A percentile compares a stretch with the other conserved stretches of the same genome.
Conservation (phyloP, 2,888 invertebrate genomes). For the Eudemis profundana region DNA sequence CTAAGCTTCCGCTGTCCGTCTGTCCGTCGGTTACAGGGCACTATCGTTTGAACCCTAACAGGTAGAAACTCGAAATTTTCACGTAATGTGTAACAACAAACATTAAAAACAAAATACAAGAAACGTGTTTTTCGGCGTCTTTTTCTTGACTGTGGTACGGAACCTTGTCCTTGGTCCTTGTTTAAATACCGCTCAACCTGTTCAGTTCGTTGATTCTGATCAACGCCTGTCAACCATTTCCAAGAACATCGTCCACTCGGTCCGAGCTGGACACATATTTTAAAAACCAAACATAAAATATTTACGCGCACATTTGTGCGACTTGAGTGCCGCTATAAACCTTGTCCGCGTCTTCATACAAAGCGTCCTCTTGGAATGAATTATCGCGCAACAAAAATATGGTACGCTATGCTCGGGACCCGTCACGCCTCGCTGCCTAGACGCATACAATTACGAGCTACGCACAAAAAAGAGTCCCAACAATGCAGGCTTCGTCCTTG, state of each 20-base stretch:
- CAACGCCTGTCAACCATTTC: constrained; percentile 44
- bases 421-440: constrained; percentile 76
- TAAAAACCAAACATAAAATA: constrained; percentile 58
- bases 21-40: too few species aligned
- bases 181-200: constrained; percentile 9
- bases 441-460: constrained; percentile 80
- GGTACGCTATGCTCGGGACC: constrained; percentile 58
- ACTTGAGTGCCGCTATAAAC: constrained; percentile 63
- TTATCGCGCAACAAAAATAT: constrained; percentile 36
- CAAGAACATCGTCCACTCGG: constrained; percentile 48
- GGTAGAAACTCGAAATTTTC: too few species aligned
- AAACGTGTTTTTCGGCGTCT: too few species aligned
- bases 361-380: constrained; percentile 50
- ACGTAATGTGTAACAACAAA: too few species aligned
- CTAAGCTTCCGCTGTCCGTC: too few species aligned
- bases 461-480: constrained; percentile 76
- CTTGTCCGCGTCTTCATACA: constrained; percentile 52
- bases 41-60: too few species aligned
- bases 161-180: too few species aligned
- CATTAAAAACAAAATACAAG: too few species aligned
- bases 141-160: too few species aligned
- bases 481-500: constrained; percentile 82
- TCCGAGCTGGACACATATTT: constrained; percentile 22
- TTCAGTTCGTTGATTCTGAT: constrained; percentile 27
- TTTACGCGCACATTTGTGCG: constrained; percentile 54